Evolutionary conservation across 1,140 invertebrate genomes (phyloP).

Genomic region (Ostrea edulis): DNA sequence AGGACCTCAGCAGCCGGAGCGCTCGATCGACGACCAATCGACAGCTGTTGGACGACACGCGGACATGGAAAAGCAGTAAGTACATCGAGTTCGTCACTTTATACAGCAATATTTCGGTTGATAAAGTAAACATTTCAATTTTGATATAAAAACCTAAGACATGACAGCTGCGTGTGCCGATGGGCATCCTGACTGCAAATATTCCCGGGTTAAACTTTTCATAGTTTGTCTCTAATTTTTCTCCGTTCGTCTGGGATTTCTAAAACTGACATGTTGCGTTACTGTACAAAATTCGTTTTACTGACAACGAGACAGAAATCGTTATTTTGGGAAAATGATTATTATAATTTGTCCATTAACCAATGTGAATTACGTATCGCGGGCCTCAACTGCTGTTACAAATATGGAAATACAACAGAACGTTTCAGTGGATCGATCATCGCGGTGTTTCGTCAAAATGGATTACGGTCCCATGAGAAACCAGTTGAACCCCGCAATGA

Average conservation of each 20-base stretch:
- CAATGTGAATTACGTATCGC: slow-evolving; percentile 32
- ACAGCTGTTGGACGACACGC: neutral
- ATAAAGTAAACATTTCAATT: neutral
- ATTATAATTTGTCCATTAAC: slow-evolving; percentile 39
- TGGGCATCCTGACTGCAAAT: neutral
- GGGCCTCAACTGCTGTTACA: slow-evolving; percentile 35
- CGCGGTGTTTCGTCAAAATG: slow-evolving; percentile 37
- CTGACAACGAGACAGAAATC: slow-evolving; percentile 38
- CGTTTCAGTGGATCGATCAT: slow-evolving; percentile 27
- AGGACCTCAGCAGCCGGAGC: neutral
- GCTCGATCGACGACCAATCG: neutral
- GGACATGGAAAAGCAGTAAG: slow-evolving; percentile 11
- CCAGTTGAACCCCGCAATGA: slow-evolving; percentile 26
- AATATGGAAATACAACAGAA: slow-evolving; percentile 39
- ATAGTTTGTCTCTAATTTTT: slow-evolving; percentile 23
- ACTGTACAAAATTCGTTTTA: slow-evolving; percentile 25
- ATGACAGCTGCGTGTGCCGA: neutral
- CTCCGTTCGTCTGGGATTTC: slow-evolving; percentile 25
- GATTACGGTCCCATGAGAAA: slow-evolving; percentile 30
- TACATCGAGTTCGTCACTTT: neutral
- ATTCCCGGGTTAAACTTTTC: neutral
- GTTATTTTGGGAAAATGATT: slow-evolving; percentile 38
- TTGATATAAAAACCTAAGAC: neutral
- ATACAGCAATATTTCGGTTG: neutral
- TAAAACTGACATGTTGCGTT: slow-evolving; percentile 28